phyloP scores from a whole-genome alignment of 2,113 vertebrate species.

The Proterorhinus semilunaris region DNA sequence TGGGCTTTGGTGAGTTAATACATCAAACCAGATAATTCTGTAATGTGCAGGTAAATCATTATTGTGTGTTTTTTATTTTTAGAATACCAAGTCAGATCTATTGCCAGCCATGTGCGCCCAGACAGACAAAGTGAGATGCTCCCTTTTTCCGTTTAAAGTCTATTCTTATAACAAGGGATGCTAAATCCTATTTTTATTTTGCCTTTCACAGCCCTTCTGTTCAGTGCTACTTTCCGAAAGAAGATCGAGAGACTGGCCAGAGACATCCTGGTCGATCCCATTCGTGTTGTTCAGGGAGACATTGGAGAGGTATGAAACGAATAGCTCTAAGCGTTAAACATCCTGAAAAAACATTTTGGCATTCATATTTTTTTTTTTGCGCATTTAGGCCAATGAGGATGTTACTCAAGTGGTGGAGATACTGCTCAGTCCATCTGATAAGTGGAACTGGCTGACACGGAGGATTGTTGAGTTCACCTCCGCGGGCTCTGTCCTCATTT shows the following conservation, averaged over 20 bases:
- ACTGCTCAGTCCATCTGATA: slow-evolving; percentile 83
- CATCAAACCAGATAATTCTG: background rate
- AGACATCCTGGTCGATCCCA: slow-evolving; percentile 94
- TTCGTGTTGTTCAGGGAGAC: slow-evolving; percentile 97
- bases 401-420: slow-evolving; percentile 96
- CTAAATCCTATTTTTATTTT: background rate
- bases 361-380: background rate
- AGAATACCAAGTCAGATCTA: slow-evolving; percentile 97
- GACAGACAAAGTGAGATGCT: slow-evolving; percentile 93
- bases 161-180: background rate
- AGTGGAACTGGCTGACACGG: slow-evolving; percentile 93
- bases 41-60: background rate
- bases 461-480: slow-evolving; percentile 96
- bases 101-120: slow-evolving; percentile 94
- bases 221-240: slow-evolving; percentile 97
- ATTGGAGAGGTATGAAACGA: slow-evolving; percentile 88
- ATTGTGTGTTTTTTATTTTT: slow-evolving; percentile 20
- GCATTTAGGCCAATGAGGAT: slow-evolving; percentile 91
- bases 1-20: slow-evolving; percentile 91
- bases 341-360: background rate
- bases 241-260: slow-evolving; percentile 96
- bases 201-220: slow-evolving; percentile 85
- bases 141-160: background rate
- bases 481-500: slow-evolving; percentile 91
- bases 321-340: no score